Evolutionary conservation across 1,140 invertebrate genomes (phyloP).

Genomic region (Brachionus calyciflorus): DNA sequence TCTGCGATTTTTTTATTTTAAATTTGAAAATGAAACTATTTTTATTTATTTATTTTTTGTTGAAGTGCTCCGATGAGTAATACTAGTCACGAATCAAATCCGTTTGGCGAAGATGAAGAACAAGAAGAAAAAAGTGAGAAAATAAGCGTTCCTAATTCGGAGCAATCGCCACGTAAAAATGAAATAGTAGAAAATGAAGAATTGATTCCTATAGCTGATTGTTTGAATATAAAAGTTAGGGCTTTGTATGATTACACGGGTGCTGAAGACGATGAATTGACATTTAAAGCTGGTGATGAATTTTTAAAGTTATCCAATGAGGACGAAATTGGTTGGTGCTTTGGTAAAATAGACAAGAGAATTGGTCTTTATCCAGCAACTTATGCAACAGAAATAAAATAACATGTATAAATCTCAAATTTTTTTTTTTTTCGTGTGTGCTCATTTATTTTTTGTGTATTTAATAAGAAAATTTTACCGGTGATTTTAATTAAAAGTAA

Average conservation of each 20-base stretch:
- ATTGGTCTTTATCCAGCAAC: constrained; percentile 94
- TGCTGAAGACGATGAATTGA: constrained; percentile 90
- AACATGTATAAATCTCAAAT: too few relatives aligned
- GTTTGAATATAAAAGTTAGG: constrained; percentile 65
- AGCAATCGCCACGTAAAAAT: background rate
- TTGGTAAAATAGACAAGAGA: constrained; percentile 84
- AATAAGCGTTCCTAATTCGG: background rate
- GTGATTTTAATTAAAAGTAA: too few relatives aligned
- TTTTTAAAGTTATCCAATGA: constrained; percentile 95
- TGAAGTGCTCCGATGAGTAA: background rate
- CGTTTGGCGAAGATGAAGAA: constrained; percentile 23
- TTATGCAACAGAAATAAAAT: constrained; percentile 70
- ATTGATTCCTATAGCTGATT: background rate
- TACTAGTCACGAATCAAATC: constrained; percentile 3
- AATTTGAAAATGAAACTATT: background rate
- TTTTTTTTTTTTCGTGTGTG: too few relatives aligned
- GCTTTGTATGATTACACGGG: constrained; percentile 94
- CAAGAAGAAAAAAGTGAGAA: constrained; percentile 15
- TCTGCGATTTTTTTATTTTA: background rate
- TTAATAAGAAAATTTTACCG: too few relatives aligned
- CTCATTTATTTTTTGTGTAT: too few relatives aligned
- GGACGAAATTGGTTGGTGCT: constrained; percentile 98
- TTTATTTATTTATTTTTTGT: background rate
- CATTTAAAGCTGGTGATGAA: constrained; percentile 92
- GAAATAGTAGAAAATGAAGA: constrained; percentile 36